phyloP scores from a whole-genome alignment of 1,140 invertebrate species.

The Sarcophaga peregrina region DNA sequence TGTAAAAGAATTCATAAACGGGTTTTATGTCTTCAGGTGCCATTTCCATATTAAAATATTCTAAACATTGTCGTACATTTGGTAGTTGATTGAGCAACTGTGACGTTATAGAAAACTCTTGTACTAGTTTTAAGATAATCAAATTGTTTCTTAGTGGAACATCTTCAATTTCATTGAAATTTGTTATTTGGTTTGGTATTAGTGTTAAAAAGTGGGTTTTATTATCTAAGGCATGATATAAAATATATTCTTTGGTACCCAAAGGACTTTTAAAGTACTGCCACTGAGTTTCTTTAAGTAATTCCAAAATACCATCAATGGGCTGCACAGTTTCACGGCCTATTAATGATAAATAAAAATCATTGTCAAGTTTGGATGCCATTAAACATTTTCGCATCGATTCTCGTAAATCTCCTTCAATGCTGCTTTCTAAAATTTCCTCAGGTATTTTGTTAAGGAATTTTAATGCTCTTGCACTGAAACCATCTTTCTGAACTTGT shows the following conservation, averaged over 20 bases:
- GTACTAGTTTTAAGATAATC: conserved; percentile 55
- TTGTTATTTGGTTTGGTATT: conserved; percentile 52
- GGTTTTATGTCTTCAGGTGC: conserved; percentile 50
- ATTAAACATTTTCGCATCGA: not conserved
- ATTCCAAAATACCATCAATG: conserved; percentile 46
- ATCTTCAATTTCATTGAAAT: conserved; percentile 52
- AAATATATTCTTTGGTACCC: conserved; percentile 49
- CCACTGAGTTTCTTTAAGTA: conserved; percentile 34
- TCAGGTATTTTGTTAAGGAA: conserved; percentile 23
- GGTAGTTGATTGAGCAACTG: conserved; percentile 56
- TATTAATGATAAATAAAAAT: conserved; percentile 48
- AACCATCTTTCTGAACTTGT: not conserved
- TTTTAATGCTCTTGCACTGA: not conserved
- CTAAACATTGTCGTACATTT: conserved; percentile 49
- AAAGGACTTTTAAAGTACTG: conserved; percentile 36
- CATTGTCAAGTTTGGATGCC: not conserved
- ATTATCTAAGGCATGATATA: conserved; percentile 49
- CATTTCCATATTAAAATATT: conserved; percentile 48
- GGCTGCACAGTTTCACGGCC: conserved; percentile 49
- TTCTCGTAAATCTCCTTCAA: conserved; percentile 16
- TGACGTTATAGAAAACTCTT: conserved; percentile 53
- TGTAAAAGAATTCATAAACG: conserved; percentile 58
- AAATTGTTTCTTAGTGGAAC: conserved; percentile 53
- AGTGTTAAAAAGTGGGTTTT: conserved; percentile 55
- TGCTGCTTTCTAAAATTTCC: not conserved